A percentile compares a stretch with the other conserved stretches of the same genome.
Conservation (phyloP, 1,140 invertebrate species). For the Paralvinella palmiformis region DNA sequence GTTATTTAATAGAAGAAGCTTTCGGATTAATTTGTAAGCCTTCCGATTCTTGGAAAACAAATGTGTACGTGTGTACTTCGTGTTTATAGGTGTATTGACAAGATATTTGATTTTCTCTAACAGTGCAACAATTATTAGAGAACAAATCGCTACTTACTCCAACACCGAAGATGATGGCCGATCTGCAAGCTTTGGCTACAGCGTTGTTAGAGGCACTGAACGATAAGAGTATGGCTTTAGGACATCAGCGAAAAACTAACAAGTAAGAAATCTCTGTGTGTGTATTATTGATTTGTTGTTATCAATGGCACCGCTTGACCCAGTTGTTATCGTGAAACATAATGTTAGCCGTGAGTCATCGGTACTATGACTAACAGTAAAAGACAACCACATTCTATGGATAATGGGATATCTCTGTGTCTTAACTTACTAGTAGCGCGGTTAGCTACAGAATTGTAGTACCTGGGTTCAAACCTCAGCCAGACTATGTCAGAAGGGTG, state of each 20-base stretch:
- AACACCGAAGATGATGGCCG: constrained; percentile 64
- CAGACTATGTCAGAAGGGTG: too few species aligned
- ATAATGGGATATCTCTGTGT: too few species aligned
- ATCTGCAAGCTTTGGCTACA: constrained; percentile 68
- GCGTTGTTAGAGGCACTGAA: constrained; percentile 74
- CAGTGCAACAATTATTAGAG: constrained; percentile 50
- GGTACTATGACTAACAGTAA: not conserved
- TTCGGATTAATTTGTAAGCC: not conserved
- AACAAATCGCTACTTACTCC: constrained; percentile 53
- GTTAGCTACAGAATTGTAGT: too few species aligned
- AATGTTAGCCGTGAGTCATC: not conserved
- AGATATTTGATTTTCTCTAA: constrained; percentile 8
- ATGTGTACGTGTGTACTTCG: not conserved
- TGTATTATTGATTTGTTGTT: not conserved
- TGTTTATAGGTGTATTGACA: not conserved
- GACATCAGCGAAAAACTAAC: constrained; percentile 78
- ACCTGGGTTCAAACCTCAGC: too few species aligned
- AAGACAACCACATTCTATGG: not conserved
- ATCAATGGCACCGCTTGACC: not conserved
- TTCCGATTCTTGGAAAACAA: not conserved
- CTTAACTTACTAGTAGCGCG: too few species aligned
- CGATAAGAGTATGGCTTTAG: constrained; percentile 74
- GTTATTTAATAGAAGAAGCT: not conserved
- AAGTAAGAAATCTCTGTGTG: constrained; percentile 43
- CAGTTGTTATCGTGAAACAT: not conserved